Evolutionary conservation across 2,888 invertebrate genomes (phyloP), one percentile per base, ranked within the genome.

Genomic region (Scaptomyza reducta): DNA sequence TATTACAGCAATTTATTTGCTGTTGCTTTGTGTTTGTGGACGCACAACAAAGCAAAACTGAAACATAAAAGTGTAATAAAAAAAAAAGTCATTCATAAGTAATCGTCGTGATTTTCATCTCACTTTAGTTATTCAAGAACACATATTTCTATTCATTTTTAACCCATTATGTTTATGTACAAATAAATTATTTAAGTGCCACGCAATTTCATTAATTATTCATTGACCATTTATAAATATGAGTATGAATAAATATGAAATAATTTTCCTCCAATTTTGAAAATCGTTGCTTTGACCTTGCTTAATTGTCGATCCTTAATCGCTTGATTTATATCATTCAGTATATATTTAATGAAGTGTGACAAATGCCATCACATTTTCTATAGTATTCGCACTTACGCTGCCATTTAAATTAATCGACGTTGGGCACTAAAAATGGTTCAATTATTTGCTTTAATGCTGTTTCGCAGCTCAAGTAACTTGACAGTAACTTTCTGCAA

Each of bases 321-420:
- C 25, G 50, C 35, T 16, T 66, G 68, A 67, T 55, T 74, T 58
- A 44, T 13, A 55, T 72, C 51, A 54, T 65, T 35, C 27, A 4
- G 27, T 44, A 58, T 40, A 25, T 57, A 67, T 9, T 74, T 49
- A 74, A 68, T 68, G 73, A 67, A 42, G 54, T 49, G 73, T 78
- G 41, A 42, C 41, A 58, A 73, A 74, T 74, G 60, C 41, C 38
- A 46, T 44, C 16, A 46, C 33, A 49, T 56, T 55, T 49, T 31
- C 56, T 68, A 65, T 46, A 47, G 54, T 63, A 13, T 10, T 13
- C 10, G 35, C 13, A 41, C 25, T 35, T 54, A 55, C 45, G 18
- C 41, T 16, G 41, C 46, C 40, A 66, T 72, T 57, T 44, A 50
- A 72, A 46, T 72, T 45, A 53, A 63, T 55, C 45, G 44, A 25